Evolutionary conservation across 1,140 invertebrate species (phyloP), one percentile per base, ranked within the genome.

Genomic region (Hycleus cichorii): DNA sequence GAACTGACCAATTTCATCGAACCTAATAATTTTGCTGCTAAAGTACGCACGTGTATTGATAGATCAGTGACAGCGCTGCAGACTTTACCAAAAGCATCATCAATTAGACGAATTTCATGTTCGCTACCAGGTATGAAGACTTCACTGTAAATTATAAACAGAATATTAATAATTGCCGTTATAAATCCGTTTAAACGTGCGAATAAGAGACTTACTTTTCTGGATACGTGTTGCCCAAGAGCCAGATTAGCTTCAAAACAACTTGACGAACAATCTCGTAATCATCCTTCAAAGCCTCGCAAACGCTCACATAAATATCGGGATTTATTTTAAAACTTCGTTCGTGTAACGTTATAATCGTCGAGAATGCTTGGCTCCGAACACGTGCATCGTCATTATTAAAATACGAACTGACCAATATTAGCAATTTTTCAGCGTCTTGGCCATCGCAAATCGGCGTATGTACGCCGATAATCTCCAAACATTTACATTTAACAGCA

Each of bases 1-100:
- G 88, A 83, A 53, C 92, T 93, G 3, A 99, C 95, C 49, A 82
- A 81, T 54, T 86, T 86, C 80, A 98, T 91, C 32, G 84, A 83
- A 7, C 96, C 96, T 39, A 97, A 76, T 51, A 91, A 75, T 12
- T 85, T 83, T 66, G 90, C 90, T 1, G 91, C 90, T 25, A 86
- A 76, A 1, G 86, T 87, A 62, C 93, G 80, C 7, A 95, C 91
- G 55, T 84, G 81, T 72, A 91, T 86, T 6, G 87, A 93, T n/a
- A 95, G 79, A 75, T 98, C 96, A 67, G 93, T 96, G 43, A 98
- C 87, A 7, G 91, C 84, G 64, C 89, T 88, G 72, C 96, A 99
- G 25, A 98, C 88, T 75, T 94, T 90, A 25, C 90, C 90, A 81
- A 99, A 99, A 0, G 94, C 95, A 76, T 97, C 94, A 75, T 99